Evolutionary conservation across 2,797 vertebrate genomes (phyloP).

Genomic region (Petrocephalus schoutedeni): DNA sequence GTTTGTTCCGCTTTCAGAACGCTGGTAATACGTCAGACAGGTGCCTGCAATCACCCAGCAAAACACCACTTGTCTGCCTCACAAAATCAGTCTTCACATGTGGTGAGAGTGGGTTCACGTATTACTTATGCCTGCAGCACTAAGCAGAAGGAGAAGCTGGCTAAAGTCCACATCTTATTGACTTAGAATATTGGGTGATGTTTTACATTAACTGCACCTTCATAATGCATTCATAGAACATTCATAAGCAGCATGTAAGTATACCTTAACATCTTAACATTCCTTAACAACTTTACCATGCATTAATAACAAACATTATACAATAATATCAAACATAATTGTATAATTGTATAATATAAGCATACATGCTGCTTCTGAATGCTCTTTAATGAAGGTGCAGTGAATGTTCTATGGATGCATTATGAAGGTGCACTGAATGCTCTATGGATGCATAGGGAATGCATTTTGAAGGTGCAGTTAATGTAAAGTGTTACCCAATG

Average conservation of each 20-base stretch:
- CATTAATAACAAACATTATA: background rate
- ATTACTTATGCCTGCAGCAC: background rate
- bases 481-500: background rate
- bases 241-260: background rate
- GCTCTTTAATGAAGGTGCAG: background rate
- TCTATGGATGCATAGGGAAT: background rate
- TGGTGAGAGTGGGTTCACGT: background rate
- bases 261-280: background rate
- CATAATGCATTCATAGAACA: background rate
- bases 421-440: background rate
- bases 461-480: too few species aligned
- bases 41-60: background rate
- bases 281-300: background rate
- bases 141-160: background rate
- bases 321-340: background rate
- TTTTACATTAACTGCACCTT: background rate
- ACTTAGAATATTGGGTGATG: background rate
- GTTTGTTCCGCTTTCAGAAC: background rate
- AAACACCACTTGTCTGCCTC: background rate
- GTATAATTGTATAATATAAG: background rate
- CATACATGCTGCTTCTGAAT: background rate
- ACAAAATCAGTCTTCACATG: background rate
- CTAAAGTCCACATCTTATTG: background rate
- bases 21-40: background rate
- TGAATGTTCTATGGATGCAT: background rate